Evolutionary conservation across 2,113 vertebrate species (phyloP).

Genomic region (Lepidothrix coronata): DNA sequence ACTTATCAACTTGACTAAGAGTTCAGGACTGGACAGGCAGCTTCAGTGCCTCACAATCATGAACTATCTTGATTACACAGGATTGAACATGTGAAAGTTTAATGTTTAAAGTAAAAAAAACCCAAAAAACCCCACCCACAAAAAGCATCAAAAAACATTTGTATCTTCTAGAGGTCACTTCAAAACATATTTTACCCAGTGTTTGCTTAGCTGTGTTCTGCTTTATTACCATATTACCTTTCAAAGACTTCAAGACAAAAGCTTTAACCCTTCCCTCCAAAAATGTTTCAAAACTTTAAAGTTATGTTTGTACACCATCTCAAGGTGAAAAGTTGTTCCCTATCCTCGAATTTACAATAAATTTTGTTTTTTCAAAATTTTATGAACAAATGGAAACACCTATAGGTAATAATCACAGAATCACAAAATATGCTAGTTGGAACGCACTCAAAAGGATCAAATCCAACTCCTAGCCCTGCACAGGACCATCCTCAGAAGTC

Average conservation of each 20-base stretch:
- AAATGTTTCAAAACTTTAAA: not conserved
- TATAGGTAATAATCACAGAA: not conserved
- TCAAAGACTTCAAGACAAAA: not conserved
- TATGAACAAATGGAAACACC: not conserved
- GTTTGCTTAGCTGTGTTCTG: not conserved
- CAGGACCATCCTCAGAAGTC: not conserved
- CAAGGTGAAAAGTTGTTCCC: not conserved
- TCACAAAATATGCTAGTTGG: not conserved
- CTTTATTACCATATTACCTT: not conserved
- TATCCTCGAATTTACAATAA: not conserved
- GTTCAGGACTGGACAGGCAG: not conserved
- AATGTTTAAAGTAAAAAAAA: not conserved
- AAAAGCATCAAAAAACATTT: not conserved
- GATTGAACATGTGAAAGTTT: not conserved
- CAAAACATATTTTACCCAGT: not conserved
- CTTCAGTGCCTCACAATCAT: not conserved
- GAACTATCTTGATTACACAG: not conserved
- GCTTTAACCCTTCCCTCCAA: not conserved
- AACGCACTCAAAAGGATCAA: not conserved
- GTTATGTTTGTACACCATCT: not conserved
- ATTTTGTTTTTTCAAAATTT: not conserved
- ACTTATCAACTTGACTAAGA: not conserved
- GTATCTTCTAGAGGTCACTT: not conserved
- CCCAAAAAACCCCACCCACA: not conserved
- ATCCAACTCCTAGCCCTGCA: not conserved